Evolutionary conservation across 2,888 invertebrate species (phyloP).

Genomic region (Masnerella sp.): DNA sequence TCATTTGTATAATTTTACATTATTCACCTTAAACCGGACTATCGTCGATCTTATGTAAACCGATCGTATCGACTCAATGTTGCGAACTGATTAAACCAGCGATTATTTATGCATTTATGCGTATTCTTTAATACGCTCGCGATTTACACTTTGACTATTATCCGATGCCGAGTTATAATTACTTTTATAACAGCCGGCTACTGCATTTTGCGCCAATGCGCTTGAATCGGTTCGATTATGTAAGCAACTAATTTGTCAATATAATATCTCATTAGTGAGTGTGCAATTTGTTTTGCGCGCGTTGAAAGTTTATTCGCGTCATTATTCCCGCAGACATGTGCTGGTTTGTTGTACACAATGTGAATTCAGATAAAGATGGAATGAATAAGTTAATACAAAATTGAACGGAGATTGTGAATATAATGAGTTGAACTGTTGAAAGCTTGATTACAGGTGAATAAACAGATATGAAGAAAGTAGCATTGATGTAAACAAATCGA

Average conservation of each 20-base stretch:
- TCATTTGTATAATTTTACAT: conserved; percentile 45
- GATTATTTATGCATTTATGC: conserved; percentile 58
- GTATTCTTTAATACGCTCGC: conserved; percentile 49
- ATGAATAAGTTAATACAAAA: too few species aligned
- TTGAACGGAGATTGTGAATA: too few species aligned
- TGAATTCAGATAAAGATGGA: too few species aligned
- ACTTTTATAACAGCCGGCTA: conserved; percentile 34
- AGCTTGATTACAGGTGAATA: too few species aligned
- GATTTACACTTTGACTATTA: conserved; percentile 56
- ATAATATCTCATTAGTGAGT: conserved; percentile 46
- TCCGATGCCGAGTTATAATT: conserved; percentile 44
- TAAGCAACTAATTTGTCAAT: conserved; percentile 52
- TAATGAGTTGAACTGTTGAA: too few species aligned
- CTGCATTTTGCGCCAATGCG: conserved; percentile 18
- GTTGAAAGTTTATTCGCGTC: conserved; percentile 52
- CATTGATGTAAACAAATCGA: too few species aligned
- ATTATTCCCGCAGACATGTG: conserved; percentile 26
- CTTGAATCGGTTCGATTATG: conserved; percentile 35
- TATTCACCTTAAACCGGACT: conserved; percentile 35
- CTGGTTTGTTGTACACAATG: too few species aligned
- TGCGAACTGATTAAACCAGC: conserved; percentile 47
- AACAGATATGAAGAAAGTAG: too few species aligned
- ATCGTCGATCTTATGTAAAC: conserved; percentile 47
- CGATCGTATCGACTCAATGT: conserved; percentile 49
- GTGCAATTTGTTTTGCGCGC: conserved; percentile 45